A percentile compares a stretch with the other conserved stretches of the same genome.
These are phyloP conservation scores for Athene cunicularia DNA, from an alignment of 2,113 vertebrate species.

Conservation along the genomic window DNA sequence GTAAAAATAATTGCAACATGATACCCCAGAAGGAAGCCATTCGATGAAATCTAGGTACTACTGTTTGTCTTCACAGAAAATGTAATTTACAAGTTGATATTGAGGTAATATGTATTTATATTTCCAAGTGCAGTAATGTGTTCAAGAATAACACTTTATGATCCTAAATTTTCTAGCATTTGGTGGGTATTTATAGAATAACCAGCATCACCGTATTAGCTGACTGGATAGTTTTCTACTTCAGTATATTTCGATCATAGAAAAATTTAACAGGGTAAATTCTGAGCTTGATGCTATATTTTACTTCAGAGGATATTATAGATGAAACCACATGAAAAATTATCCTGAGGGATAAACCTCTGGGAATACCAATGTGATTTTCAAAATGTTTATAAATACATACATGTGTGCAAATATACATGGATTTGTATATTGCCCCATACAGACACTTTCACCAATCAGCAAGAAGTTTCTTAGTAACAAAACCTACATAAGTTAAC, in stretches of 20 bases:
- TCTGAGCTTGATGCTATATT: background rate
- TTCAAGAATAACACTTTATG: background rate
- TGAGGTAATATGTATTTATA: background rate
- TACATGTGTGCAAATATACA: background rate
- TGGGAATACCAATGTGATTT: background rate
- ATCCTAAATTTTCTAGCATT: background rate
- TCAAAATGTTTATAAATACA: background rate
- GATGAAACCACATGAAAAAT: background rate
- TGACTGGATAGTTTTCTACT: background rate
- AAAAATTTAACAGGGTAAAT: background rate
- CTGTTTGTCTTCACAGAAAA: background rate
- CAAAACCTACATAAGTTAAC: background rate
- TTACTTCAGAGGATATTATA: background rate
- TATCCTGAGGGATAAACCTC: background rate
- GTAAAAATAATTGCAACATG: background rate
- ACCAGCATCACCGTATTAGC: background rate
- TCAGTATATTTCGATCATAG: background rate
- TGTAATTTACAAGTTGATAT: background rate
- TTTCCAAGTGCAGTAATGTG: background rate
- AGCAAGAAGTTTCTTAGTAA: background rate
- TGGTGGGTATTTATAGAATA: background rate
- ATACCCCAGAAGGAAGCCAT: background rate
- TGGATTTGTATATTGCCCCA: background rate
- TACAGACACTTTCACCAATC: background rate
- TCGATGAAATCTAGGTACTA: background rate